Percentiles rank a stretch among this genome's conserved stretches.
phyloP scores from a whole-genome alignment of 2,888 invertebrate species.

The Scrobipalpa atriplicella region DNA sequence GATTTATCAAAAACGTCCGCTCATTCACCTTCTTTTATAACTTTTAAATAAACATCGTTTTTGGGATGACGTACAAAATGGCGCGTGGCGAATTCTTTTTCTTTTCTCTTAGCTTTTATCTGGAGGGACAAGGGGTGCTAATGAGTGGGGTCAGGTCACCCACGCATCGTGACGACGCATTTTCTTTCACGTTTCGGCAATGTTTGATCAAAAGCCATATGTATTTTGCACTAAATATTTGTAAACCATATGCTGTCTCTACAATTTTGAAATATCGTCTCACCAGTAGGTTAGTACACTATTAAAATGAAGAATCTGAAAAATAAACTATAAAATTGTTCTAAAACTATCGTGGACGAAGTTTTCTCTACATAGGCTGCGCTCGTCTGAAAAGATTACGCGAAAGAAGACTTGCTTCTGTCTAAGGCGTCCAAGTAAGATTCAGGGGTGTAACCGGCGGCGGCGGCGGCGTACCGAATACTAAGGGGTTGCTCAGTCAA shows the following conservation, averaged over 20 bases:
- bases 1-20: constrained; percentile 77
- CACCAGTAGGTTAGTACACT: not conserved
- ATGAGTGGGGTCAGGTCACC: constrained; percentile 81
- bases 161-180: constrained; percentile 68
- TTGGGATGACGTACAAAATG: constrained; percentile 74
- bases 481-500: too few species aligned
- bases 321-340: not conserved
- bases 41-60: constrained; percentile 80
- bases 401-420: too few species aligned
- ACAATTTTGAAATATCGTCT: not conserved
- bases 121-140: constrained; percentile 73
- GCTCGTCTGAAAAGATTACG: too few species aligned
- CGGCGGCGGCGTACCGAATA: too few species aligned
- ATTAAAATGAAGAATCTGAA: not conserved
- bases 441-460: too few species aligned
- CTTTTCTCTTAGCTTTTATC: constrained; percentile 56
- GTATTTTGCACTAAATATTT: not conserved
- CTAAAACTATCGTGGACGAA: too few species aligned
- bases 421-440: too few species aligned
- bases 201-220: not conserved
- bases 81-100: constrained; percentile 62
- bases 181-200: constrained; percentile 44
- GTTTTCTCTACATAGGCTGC: too few species aligned
- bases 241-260: constrained; percentile 5
- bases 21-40: constrained; percentile 73